Conservation (phyloP, 64 coral and sea anemone species). For the Porites australiensis region DNA sequence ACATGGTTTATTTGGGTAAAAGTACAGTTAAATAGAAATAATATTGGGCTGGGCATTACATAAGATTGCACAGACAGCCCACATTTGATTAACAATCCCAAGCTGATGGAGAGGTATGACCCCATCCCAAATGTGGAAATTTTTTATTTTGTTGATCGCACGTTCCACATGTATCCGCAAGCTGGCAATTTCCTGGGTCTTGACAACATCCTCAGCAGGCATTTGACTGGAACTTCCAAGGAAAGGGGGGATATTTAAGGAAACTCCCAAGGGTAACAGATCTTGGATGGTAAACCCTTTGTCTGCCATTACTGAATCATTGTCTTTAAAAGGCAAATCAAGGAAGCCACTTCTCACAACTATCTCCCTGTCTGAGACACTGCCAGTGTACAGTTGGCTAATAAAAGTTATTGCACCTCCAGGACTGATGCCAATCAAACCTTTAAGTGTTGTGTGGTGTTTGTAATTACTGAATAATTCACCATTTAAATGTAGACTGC, state of each 20-base stretch:
- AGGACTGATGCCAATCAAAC: neutral
- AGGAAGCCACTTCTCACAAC: neutral
- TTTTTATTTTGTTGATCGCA: conserved; percentile 41
- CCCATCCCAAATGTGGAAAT: conserved; percentile 54
- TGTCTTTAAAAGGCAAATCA: neutral
- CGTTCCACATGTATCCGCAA: conserved; percentile 21
- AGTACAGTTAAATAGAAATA: neutral
- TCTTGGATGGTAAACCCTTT: conserved; percentile 36
- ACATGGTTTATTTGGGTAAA: too few species aligned
- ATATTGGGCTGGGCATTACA: conserved; percentile 16
- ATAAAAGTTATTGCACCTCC: conserved; percentile 27
- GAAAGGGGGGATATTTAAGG: conserved; percentile 38
- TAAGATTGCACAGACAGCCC: conserved; percentile 29
- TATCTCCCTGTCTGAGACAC: conserved; percentile 37
- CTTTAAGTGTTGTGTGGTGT: conserved; percentile 17
- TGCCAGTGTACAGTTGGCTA: conserved; percentile 30
- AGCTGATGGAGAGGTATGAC: neutral
- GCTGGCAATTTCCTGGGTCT: conserved; percentile 33
- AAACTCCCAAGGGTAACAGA: conserved; percentile 22
- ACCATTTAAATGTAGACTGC: conserved; percentile 32
- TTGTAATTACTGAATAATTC: conserved; percentile 40
- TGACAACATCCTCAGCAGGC: neutral
- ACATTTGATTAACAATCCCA: conserved; percentile 43
- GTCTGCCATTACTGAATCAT: conserved; percentile 29
- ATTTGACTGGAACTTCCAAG: conserved; percentile 20